Evolutionary conservation across 2,113 vertebrate species (phyloP).

Genomic region (Asarcornis scutulata): DNA sequence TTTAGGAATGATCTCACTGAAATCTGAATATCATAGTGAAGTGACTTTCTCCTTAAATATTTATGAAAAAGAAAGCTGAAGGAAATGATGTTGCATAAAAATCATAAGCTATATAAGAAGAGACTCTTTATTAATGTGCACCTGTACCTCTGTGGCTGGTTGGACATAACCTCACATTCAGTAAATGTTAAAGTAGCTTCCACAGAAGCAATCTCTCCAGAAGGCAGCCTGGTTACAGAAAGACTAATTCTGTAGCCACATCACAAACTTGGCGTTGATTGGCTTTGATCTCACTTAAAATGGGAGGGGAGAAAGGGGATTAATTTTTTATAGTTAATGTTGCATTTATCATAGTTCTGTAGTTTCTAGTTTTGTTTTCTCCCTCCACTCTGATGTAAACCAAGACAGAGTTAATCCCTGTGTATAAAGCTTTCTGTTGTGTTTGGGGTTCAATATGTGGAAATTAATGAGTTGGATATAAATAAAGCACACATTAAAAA

Average conservation of each 20-base stretch:
- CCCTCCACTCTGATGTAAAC: not conserved
- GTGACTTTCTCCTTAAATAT: conserved; percentile 50
- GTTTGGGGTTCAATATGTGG: not conserved
- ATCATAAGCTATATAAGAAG: not conserved
- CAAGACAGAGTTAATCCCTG: not conserved
- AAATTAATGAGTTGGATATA: not conserved
- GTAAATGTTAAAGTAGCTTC: not conserved
- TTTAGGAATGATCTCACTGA: conserved; percentile 40
- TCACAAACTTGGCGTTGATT: not conserved
- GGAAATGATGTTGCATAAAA: conserved; percentile 38
- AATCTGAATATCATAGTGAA: conserved; percentile 25
- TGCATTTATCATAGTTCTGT: not conserved
- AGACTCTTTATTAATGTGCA: not conserved
- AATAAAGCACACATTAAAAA: not conserved
- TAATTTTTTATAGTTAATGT: not conserved
- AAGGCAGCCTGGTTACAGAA: not conserved
- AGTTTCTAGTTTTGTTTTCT: not conserved
- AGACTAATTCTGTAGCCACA: not conserved
- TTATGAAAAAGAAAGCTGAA: conserved; percentile 39
- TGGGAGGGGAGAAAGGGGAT: not conserved
- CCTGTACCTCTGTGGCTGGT: not conserved
- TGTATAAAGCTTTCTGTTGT: not conserved
- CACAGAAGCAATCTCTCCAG: not conserved
- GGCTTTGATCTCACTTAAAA: not conserved
- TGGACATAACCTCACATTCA: not conserved